Percentiles rank a stretch among this genome's conserved stretches.
phyloP scores from a whole-genome alignment of 1,140 invertebrate genomes.

The Pectinophora gossypiella region DNA sequence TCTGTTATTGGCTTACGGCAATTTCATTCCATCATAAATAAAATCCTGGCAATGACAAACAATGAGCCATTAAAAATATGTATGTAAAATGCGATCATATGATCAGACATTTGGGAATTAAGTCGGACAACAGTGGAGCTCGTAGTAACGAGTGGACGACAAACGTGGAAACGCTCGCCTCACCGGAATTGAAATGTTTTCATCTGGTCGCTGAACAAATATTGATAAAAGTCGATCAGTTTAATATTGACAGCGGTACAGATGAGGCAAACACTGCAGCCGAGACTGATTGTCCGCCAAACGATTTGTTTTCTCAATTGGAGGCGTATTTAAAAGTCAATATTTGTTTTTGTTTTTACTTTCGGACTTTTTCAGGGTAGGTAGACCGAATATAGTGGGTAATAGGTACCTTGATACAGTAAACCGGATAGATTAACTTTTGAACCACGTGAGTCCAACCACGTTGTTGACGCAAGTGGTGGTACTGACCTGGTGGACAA shows the following conservation, averaged over 20 bases:
- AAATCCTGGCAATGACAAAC: not conserved
- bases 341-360: not conserved
- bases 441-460: no score
- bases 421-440: no score
- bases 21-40: not conserved
- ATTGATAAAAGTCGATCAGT: slow-evolving; percentile 10
- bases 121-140: not conserved
- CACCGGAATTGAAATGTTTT: slow-evolving; percentile 2
- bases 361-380: no score
- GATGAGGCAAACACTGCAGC: slow-evolving; percentile 2
- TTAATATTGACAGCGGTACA: slow-evolving; percentile 9
- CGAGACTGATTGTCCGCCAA: slow-evolving; percentile 2
- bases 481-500: slow-evolving; percentile 53
- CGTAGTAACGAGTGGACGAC: not conserved
- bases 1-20: not conserved
- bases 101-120: slow-evolving; percentile 11
- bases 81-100: not conserved
- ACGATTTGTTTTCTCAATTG: not conserved
- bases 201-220: slow-evolving; percentile 4
- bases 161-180: slow-evolving; percentile 3
- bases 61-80: not conserved
- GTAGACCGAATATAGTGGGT: no score
- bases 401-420: no score
- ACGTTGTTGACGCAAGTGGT: not conserved
- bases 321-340: not conserved